Evolutionary conservation across 2,113 vertebrate species (phyloP).

Genomic region (Clarias macrocephalus): DNA sequence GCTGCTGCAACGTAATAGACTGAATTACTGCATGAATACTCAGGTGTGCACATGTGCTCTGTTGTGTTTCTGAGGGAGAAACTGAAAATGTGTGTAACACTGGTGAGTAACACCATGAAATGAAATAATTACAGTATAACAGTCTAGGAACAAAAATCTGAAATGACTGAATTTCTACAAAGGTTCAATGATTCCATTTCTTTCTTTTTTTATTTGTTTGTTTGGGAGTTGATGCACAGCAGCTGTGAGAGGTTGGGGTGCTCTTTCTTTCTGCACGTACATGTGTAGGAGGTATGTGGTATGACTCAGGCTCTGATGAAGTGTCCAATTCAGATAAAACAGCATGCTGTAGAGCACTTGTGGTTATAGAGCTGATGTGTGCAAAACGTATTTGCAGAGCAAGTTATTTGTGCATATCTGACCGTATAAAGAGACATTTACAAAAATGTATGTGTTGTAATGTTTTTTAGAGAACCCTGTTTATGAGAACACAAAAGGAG

Average conservation of each 20-base stretch:
- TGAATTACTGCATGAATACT: not conserved
- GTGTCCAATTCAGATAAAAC: not conserved
- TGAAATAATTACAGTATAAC: not conserved
- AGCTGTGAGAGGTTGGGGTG: constrained; percentile 13
- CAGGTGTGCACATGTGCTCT: not conserved
- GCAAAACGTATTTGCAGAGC: constrained; percentile 14
- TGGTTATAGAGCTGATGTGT: constrained; percentile 21
- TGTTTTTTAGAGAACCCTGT: constrained; percentile 13
- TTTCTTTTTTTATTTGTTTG: not conserved
- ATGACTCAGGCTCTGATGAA: not conserved
- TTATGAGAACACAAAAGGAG: constrained; percentile 30
- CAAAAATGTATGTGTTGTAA: not conserved
- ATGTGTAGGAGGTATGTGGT: constrained; percentile 44
- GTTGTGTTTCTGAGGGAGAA: too few species aligned
- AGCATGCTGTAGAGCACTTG: not conserved
- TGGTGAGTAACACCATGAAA: not conserved
- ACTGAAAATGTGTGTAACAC: not conserved
- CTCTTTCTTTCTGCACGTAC: constrained; percentile 8
- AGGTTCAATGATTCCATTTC: not conserved
- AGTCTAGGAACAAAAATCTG: not conserved
- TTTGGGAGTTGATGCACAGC: not conserved
- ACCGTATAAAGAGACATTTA: not conserved
- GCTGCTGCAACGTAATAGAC: not conserved
- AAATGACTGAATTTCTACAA: too few species aligned
- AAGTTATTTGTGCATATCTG: not conserved